Evolutionary conservation across 2,888 invertebrate species (phyloP), one percentile per base, ranked within the genome.

Genomic region (Diadromus collaris): DNA sequence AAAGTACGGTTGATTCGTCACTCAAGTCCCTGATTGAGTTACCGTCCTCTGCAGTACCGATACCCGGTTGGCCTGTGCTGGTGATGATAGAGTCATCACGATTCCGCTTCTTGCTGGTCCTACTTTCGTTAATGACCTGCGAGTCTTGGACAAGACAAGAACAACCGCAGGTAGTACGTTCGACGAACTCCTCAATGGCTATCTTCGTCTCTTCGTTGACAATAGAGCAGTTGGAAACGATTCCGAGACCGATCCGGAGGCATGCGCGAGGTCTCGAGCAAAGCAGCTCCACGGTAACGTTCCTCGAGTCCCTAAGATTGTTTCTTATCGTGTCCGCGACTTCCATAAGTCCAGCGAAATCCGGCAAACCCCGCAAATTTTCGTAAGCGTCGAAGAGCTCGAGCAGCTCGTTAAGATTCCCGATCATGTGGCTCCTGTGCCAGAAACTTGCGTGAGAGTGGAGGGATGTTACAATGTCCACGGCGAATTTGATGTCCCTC

Each of bases 201-300:
- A 9, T 24, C 76, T 80, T 82, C 1, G 75, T 80, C 24, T 34
- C 38, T 1, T 44, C 54, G 38, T 78, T 65, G 16, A 83, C 48
- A 6, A 46, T 46, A 0, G 63, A 44, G 51, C 84, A 85, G 7
- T 78, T 67, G 0, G 29, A 7, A 5, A 85, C 41, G 1, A 82
- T 75, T 60, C 80, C 61, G 2, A 85, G 76, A 34, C 83, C 84
- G 2, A 79, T 76, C 0, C 76, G 80, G 19, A 85, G 75, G 64
- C 85, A 85, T 6, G 74, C 73, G 29, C 85, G 79, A 0, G 85
- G 84, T 60, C 74, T 83, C 5, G 82, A 76, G 70, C 85, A 85
- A 7, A 74, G 68, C 48, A 85, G 56, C 65, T 85, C 81, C 9
- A 85, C 58, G 6, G 79, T 74, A 2, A 82, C 78, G 56, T 82